These are phyloP conservation scores for Danaus chrysippus DNA, from an alignment of 2,888 invertebrate genomes.

Conservation along the genomic window DNA sequence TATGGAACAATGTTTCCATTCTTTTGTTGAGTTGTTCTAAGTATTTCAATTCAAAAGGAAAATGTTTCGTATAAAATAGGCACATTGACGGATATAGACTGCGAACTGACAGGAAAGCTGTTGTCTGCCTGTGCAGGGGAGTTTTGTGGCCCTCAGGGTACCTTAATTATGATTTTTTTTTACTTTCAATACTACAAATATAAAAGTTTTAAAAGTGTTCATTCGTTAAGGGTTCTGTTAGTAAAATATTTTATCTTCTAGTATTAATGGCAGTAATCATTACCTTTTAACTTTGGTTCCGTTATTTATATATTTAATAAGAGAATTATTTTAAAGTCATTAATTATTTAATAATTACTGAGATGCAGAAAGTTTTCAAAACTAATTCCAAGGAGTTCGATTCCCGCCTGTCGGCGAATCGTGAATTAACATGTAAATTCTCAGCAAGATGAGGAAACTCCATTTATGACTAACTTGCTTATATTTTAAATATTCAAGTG, in stretches of 20 bases:
- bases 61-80: slow-evolving; percentile 23
- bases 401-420: slow-evolving; percentile 42
- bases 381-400: slow-evolving; percentile 51
- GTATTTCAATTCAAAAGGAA: slow-evolving; percentile 1
- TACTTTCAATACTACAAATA: no score
- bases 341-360: slow-evolving; percentile 19
- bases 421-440: slow-evolving; percentile 61
- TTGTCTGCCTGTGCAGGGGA: slow-evolving; percentile 45
- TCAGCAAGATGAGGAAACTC: slow-evolving; percentile 38
- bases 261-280: no score
- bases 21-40: background rate
- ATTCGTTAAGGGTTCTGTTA: no score
- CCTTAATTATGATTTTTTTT: background rate
- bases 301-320: no score
- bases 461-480: slow-evolving; percentile 48
- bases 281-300: no score
- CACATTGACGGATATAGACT: slow-evolving; percentile 41
- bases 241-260: no score
- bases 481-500: slow-evolving; percentile 19
- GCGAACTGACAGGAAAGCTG: slow-evolving; percentile 53
- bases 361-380: slow-evolving; percentile 39
- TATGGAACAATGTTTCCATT: background rate
- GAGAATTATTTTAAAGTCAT: no score
- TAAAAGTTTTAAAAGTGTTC: no score
- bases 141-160: background rate